Percentiles rank a stretch among this genome's conserved stretches.
Evolutionary conservation across 2,113 vertebrate species (phyloP).

Genomic region (Eclectus roratus): DNA sequence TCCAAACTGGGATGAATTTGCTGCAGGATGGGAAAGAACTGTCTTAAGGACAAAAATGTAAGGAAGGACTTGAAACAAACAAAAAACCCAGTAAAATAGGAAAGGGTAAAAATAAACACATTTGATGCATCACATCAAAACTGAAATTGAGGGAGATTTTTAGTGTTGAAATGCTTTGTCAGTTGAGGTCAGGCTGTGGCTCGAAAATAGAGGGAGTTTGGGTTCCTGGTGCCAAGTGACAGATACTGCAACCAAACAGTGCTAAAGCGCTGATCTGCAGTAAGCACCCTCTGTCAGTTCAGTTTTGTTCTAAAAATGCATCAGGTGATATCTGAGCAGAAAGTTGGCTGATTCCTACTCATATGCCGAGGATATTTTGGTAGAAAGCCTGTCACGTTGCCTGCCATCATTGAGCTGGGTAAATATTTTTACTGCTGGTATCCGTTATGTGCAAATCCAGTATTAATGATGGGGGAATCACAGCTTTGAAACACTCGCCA

Average conservation of each 20-base stretch:
- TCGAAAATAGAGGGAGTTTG: not conserved
- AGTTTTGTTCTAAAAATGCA: not conserved
- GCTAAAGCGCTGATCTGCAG: fast-evolving
- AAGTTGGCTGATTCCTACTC: not conserved
- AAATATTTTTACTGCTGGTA: not conserved
- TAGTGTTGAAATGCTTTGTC: not conserved
- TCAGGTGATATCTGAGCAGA: not conserved
- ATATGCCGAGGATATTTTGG: not conserved
- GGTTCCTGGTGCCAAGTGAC: not conserved
- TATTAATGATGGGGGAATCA: not conserved
- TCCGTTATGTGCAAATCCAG: not conserved
- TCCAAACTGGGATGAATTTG: not conserved
- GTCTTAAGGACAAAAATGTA: not conserved
- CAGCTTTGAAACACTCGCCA: not conserved
- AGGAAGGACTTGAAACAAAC: not conserved
- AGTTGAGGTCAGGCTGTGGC: not conserved
- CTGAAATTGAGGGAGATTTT: not conserved
- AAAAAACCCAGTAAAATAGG: not conserved
- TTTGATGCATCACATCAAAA: not conserved
- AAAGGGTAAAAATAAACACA: not conserved
- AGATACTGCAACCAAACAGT: not conserved
- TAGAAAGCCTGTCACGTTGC: not conserved
- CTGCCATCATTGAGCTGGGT: not conserved
- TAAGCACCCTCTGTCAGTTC: not conserved
- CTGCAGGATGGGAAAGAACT: not conserved